These are phyloP conservation scores for Strix aluco DNA, from an alignment of 2,113 vertebrate species.

Conservation along the genomic window DNA sequence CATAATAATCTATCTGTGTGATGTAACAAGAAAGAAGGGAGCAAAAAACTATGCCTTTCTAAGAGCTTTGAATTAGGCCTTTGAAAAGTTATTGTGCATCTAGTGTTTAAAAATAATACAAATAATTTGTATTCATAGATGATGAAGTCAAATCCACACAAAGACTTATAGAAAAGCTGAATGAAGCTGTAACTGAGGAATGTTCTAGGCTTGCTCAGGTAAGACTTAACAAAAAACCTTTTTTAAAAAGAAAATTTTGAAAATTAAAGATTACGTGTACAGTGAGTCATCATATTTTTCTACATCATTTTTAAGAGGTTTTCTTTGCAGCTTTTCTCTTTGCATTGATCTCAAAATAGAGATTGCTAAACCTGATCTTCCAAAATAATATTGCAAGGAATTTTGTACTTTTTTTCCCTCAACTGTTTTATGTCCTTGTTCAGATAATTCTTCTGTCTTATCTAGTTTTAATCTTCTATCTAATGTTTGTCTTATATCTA, in stretches of 20 bases:
- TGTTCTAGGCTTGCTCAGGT: conserved; percentile 78
- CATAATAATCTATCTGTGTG: neutral
- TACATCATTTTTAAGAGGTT: neutral
- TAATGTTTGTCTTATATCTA: neutral
- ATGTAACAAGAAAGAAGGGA: neutral
- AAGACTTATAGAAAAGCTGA: conserved; percentile 75
- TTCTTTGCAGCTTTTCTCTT: neutral
- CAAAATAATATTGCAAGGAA: neutral
- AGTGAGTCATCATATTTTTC: neutral
- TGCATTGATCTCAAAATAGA: neutral
- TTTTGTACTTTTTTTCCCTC: neutral
- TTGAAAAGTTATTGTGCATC: neutral
- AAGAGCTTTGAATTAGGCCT: neutral
- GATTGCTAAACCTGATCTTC: neutral
- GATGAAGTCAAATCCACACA: conserved; percentile 69
- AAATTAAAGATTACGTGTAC: neutral
- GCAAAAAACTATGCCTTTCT: neutral
- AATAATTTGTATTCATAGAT: conserved; percentile 53
- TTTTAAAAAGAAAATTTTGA: neutral
- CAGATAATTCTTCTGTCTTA: neutral
- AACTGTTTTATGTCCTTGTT: neutral
- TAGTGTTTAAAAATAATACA: neutral
- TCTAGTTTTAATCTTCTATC: neutral
- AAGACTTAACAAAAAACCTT: neutral
- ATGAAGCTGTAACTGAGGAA: conserved; percentile 80